A percentile compares a stretch with the other conserved stretches of the same genome.
Evolutionary conservation across 2,113 vertebrate genomes (phyloP).

Genomic region (Nesogale talazaci): DNA sequence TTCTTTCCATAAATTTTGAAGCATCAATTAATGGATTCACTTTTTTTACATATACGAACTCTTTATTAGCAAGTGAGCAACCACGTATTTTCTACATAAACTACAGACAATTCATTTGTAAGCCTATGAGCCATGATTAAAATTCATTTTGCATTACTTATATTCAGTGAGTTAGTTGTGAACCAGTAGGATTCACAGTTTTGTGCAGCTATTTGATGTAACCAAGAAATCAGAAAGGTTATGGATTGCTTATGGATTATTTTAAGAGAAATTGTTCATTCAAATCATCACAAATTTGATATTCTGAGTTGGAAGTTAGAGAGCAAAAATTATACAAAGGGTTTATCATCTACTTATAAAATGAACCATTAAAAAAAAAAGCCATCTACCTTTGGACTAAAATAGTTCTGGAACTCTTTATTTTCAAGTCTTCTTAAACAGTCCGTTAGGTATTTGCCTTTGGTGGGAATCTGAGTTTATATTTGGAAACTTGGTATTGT

Average conservation of each 20-base stretch:
- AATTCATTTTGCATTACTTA: conserved; percentile 72
- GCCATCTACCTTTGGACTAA: not conserved
- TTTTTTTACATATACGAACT: conserved; percentile 60
- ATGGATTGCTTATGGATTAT: conserved; percentile 1
- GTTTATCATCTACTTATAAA: not conserved
- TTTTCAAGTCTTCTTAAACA: not conserved
- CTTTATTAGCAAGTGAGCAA: conserved; percentile 11
- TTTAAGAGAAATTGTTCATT: not conserved
- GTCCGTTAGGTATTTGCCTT: not conserved
- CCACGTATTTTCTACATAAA: not conserved
- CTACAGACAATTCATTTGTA: conserved; percentile 62
- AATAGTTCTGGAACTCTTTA: not conserved
- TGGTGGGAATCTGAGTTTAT: not conserved
- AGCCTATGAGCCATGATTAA: conserved; percentile 69
- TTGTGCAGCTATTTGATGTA: not conserved
- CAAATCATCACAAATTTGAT: conserved; percentile 15
- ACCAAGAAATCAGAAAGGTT: not conserved
- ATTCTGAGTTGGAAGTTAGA: not conserved
- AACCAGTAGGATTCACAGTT: too few species aligned
- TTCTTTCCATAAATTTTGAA: conserved; percentile 9
- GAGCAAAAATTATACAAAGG: not conserved
- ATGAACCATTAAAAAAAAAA: conserved; percentile 16
- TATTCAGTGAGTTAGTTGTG: conserved; percentile 75
- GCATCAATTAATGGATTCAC: not conserved
- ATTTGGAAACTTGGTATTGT: conserved; percentile 5